A percentile compares a stretch with the other conserved stretches of the same genome.
These are phyloP conservation scores for Drosophila truncata DNA, from an alignment of 1,140 invertebrate species.

Conservation along the genomic window DNA sequence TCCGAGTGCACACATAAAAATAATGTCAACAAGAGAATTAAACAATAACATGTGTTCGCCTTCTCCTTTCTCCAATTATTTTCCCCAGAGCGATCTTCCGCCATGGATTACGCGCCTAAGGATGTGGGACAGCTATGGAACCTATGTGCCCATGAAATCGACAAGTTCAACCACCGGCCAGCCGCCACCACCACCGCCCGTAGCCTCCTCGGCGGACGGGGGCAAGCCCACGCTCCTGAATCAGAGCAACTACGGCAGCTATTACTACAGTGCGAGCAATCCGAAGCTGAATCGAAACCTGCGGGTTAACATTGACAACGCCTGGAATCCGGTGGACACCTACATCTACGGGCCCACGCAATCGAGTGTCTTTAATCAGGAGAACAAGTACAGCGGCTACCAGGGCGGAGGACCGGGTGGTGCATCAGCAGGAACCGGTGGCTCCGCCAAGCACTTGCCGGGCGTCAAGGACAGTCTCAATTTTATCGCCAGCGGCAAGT, in stretches of 20 bases:
- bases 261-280: constrained; percentile 84
- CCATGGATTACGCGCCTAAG: constrained; percentile 87
- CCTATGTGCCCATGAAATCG: constrained; percentile 80
- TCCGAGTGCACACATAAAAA: constrained; percentile 33
- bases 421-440: constrained; percentile 18
- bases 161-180: constrained; percentile 79
- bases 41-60: constrained; percentile 50
- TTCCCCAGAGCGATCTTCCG: constrained; percentile 75
- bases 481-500: constrained; percentile 66
- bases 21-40: constrained; percentile 67
- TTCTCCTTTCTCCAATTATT: constrained; percentile 1
- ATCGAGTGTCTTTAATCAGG: constrained; percentile 84
- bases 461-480: constrained; percentile 80
- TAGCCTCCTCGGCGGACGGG: constrained; percentile 73
- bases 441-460: constrained; percentile 47
- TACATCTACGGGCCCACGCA: constrained; percentile 85
- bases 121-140: constrained; percentile 87
- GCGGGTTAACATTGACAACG: constrained; percentile 84
- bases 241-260: constrained; percentile 74
- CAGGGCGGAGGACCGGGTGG: constrained; percentile 56
- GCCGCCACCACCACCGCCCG: constrained; percentile 77
- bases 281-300: constrained; percentile 80
- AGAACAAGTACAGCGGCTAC: constrained; percentile 84
- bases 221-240: constrained; percentile 73
- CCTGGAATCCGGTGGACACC: constrained; percentile 85